A percentile compares a stretch with the other conserved stretches of the same genome.
phyloP scores from a whole-genome alignment of 2,113 vertebrate species.

The Hylia prasina region DNA sequence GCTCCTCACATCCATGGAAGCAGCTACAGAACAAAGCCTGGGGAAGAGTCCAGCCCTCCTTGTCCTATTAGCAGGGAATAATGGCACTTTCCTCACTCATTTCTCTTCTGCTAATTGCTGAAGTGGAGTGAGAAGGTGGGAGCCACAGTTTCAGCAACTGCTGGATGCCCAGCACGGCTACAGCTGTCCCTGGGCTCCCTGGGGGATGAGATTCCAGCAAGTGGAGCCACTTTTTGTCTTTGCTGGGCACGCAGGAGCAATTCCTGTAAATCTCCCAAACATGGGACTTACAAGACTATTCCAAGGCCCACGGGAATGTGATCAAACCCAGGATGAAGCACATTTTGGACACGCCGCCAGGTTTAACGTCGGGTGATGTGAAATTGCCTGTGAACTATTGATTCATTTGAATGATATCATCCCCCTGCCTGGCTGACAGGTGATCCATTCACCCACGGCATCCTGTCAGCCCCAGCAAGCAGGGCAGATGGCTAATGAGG shows the following conservation, averaged over 20 bases:
- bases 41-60: background rate
- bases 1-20: background rate
- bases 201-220: background rate
- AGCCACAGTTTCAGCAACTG: background rate
- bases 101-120: slow-evolving; percentile 34
- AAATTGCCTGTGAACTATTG: slow-evolving; percentile 37
- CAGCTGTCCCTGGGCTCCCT: background rate
- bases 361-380: background rate
- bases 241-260: background rate
- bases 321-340: background rate
- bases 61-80: slow-evolving; percentile 12
- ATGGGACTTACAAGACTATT: background rate
- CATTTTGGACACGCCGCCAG: background rate
- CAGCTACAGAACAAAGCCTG: background rate
- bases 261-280: background rate
- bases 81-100: slow-evolving; percentile 11
- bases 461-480: background rate
- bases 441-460: slow-evolving; percentile 34
- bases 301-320: background rate
- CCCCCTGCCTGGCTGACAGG: slow-evolving; percentile 17
- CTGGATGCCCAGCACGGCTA: background rate
- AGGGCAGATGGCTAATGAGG: slow-evolving; percentile 64
- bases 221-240: background rate
- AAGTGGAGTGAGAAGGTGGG: background rate
- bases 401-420: slow-evolving; percentile 43